Conservation (phyloP, 2,113 vertebrate genomes). For the Bubalus kerabau region DNA sequence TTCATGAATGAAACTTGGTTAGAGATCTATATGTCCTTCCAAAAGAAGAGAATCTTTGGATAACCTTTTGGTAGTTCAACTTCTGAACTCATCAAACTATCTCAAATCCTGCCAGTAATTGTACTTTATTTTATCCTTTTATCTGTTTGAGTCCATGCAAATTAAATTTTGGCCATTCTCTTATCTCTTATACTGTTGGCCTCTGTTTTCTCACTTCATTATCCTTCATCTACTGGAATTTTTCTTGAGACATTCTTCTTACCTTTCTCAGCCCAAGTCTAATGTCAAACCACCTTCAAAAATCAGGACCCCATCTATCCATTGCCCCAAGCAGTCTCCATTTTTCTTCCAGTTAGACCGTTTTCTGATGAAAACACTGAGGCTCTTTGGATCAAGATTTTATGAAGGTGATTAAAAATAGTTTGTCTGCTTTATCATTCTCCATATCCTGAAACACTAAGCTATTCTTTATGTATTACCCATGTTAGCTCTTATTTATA, state of each 20-base stretch:
- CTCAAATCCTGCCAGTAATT: neutral
- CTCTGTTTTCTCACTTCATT: neutral
- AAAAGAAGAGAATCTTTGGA: neutral
- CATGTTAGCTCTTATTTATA: neutral
- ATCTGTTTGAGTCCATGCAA: neutral
- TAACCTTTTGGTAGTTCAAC: slow-evolving; percentile 4
- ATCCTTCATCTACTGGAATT: neutral
- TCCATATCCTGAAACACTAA: neutral
- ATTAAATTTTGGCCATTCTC: neutral
- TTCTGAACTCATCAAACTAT: neutral
- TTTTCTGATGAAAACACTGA: neutral
- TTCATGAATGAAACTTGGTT: neutral
- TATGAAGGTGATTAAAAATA: neutral
- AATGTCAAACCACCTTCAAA: neutral
- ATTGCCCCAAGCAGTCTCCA: neutral
- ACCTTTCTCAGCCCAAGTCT: neutral
- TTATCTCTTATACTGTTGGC: neutral
- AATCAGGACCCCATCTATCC: neutral
- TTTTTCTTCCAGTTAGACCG: neutral
- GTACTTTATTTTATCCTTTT: neutral
- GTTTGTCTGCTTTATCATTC: neutral
- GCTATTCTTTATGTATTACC: neutral
- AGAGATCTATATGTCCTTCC: neutral
- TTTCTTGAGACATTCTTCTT: neutral
- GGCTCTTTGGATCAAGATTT: neutral